Percentiles rank a stretch among this genome's conserved stretches.
phyloP scores from a whole-genome alignment of 2,797 vertebrate genomes.

The Onychomys leucogaster region DNA sequence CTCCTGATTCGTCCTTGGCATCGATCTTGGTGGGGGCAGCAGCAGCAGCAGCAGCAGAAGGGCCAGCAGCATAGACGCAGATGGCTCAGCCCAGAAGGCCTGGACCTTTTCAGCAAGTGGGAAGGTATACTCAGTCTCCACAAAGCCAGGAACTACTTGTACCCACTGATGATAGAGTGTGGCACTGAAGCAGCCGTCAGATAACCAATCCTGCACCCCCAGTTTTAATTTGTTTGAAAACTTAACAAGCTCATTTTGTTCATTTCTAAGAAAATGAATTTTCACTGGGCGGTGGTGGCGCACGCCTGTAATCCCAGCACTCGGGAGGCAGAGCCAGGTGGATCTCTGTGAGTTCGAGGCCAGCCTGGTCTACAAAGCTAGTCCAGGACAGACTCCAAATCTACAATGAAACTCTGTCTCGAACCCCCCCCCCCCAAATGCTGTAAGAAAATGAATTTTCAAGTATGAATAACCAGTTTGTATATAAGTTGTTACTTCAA shows the following conservation, averaged over 20 bases:
- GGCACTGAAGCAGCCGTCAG: too few relatives aligned
- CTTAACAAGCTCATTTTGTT: conserved; percentile 17
- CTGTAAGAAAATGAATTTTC: conserved; percentile 32
- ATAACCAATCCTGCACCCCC: background rate
- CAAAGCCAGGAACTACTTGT: too few relatives aligned
- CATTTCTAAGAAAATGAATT: conserved; percentile 17
- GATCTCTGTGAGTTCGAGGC: too few relatives aligned
- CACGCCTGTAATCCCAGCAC: too few relatives aligned
- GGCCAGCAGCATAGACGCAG: background rate
- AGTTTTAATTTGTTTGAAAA: conserved; percentile 48
- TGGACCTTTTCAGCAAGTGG: background rate
- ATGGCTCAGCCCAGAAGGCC: background rate
- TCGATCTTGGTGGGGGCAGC: background rate
- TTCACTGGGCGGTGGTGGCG: too few relatives aligned
- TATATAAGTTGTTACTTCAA: background rate
- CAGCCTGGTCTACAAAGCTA: too few relatives aligned
- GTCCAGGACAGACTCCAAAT: too few relatives aligned
- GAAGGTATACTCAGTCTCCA: background rate
- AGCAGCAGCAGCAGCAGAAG: background rate
- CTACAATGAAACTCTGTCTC: too few relatives aligned
- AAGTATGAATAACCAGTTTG: background rate
- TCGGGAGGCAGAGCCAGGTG: too few relatives aligned
- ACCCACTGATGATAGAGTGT: background rate
- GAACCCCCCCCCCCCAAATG: too few relatives aligned
- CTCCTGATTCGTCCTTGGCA: background rate